Percentiles rank a stretch among this genome's conserved stretches.
phyloP scores from a whole-genome alignment of 1,140 invertebrate species.

The Sycobia sp. region DNA sequence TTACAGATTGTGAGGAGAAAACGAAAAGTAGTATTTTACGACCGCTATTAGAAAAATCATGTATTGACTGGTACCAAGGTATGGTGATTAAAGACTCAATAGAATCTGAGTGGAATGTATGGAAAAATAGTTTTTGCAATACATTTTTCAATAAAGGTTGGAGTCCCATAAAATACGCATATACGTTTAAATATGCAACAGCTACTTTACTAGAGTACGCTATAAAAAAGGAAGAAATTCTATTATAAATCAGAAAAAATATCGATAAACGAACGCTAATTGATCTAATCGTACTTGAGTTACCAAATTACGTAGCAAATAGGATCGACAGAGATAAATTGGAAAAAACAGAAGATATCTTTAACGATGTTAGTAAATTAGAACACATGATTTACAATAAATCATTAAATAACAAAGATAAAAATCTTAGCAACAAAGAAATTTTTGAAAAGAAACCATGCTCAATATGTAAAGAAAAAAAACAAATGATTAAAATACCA shows the following conservation, averaged over 20 bases:
- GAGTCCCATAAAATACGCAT: slow-evolving; percentile 34
- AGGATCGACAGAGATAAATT: no score
- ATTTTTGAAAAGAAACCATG: neutral
- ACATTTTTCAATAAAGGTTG: slow-evolving; percentile 40
- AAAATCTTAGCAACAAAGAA: no score
- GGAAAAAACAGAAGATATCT: no score
- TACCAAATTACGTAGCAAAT: no score
- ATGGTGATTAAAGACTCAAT: slow-evolving; percentile 34
- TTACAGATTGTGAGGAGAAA: neutral
- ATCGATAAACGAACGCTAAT: slow-evolving; percentile 34
- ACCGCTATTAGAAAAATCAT: slow-evolving; percentile 21
- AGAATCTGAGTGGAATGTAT: no score
- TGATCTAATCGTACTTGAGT: no score
- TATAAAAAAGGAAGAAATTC: slow-evolving; percentile 37
- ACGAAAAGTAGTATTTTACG: neutral
- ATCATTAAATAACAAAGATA: no score
- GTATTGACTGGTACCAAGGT: slow-evolving; percentile 39
- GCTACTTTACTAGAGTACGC: slow-evolving; percentile 36
- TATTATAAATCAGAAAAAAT: slow-evolving; percentile 36
- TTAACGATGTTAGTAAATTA: no score
- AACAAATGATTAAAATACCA: no score
- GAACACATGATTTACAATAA: slow-evolving; percentile 33
- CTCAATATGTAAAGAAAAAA: no score
- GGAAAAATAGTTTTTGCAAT: no score
- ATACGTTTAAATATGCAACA: slow-evolving; percentile 32